A percentile compares a stretch with the other conserved stretches of the same genome.
Evolutionary conservation across 2,113 vertebrate genomes (phyloP).

Genomic region (Anseranas semipalmata): DNA sequence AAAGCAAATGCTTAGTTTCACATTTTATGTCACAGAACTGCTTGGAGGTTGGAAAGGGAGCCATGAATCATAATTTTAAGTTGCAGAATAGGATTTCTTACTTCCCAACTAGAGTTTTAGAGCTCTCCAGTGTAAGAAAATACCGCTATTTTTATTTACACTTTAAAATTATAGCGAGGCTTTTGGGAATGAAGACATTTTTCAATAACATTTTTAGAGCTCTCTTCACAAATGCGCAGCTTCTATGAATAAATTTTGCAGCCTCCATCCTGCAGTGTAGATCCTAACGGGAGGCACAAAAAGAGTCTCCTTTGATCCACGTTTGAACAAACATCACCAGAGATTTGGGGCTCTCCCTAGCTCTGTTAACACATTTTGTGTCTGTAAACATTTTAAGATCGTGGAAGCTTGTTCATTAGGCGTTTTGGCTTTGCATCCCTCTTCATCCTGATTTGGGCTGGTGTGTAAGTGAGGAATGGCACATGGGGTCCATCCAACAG

Average conservation of each 20-base stretch:
- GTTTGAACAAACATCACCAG: accelerated
- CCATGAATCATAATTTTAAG: not conserved
- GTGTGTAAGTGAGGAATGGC: not conserved
- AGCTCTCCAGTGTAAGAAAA: not conserved
- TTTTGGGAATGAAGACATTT: not conserved
- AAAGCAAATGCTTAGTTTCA: not conserved
- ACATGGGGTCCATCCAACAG: not conserved
- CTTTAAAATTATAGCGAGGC: not conserved
- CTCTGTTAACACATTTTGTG: not conserved
- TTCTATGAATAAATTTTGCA: not conserved
- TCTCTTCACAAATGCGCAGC: not conserved
- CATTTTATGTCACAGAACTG: not conserved
- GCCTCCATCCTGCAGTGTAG: not conserved
- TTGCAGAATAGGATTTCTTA: not conserved
- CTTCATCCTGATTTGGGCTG: not conserved
- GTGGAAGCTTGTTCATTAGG: not conserved
- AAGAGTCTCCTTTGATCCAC: not conserved
- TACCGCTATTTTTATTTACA: conserved; percentile 19
- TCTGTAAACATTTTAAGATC: not conserved
- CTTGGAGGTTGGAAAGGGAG: not conserved
- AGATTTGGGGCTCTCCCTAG: accelerated
- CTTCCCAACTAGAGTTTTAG: not conserved
- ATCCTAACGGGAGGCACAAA: not conserved
- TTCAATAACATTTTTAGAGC: not conserved
- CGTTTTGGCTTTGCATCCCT: not conserved